These are phyloP conservation scores for Petroica traversi DNA, from an alignment of 2,113 vertebrate genomes.

Conservation along the genomic window DNA sequence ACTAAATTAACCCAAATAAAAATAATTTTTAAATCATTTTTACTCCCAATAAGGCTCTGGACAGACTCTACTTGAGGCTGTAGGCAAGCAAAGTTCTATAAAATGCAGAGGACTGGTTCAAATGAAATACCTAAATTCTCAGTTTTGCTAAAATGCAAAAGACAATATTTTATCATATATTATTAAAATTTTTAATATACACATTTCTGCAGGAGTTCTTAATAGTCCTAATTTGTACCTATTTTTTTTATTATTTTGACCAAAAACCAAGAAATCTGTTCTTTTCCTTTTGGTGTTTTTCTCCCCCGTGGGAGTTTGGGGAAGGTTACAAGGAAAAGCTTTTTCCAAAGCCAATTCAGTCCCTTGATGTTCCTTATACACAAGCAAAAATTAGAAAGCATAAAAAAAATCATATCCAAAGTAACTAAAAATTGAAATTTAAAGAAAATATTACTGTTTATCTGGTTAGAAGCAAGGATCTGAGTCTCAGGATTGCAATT, in stretches of 20 bases:
- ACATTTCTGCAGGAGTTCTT: not conserved
- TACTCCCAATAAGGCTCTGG: not conserved
- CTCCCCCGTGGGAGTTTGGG: not conserved
- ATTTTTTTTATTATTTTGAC: not conserved
- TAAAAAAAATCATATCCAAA: not conserved
- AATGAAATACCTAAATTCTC: not conserved
- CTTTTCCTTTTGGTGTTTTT: not conserved
- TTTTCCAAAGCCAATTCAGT: not conserved
- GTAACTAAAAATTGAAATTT: not conserved
- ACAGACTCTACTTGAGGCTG: not conserved
- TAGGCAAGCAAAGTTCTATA: not conserved
- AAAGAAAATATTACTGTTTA: not conserved
- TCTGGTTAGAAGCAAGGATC: not conserved
- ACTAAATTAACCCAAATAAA: not conserved
- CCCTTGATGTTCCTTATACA: not conserved
- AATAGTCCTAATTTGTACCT: not conserved
- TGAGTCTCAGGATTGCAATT: not conserved
- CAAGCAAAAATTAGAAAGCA: not conserved
- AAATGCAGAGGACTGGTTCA: not conserved
- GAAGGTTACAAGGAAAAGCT: not conserved
- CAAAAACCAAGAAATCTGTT: not conserved
- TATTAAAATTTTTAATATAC: not conserved
- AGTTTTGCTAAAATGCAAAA: not conserved
- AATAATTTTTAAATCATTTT: not conserved
- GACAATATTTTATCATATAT: not conserved